phyloP scores from a whole-genome alignment of 2,797 vertebrate genomes.

The Natrix natrix region DNA sequence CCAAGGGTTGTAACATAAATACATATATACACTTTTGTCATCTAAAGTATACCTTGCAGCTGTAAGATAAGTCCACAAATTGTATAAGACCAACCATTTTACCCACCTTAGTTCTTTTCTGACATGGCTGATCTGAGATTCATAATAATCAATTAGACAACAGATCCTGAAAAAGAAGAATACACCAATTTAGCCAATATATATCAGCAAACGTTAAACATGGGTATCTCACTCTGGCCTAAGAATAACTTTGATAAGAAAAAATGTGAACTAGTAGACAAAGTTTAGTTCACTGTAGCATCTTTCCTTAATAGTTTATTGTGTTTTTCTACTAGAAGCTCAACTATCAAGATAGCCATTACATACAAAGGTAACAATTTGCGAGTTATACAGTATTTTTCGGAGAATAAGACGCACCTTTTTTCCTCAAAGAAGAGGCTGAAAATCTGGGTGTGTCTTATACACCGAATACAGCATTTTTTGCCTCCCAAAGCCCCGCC shows the following conservation, averaged over 20 bases:
- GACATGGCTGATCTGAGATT: constrained; percentile 77
- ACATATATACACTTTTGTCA: neutral
- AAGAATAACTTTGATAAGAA: neutral
- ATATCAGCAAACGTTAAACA: neutral
- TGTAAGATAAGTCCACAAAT: constrained; percentile 8
- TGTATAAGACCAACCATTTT: constrained; percentile 1
- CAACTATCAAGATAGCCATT: neutral
- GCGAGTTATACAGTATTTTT: neutral
- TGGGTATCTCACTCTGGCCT: neutral
- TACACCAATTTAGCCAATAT: constrained; percentile 37
- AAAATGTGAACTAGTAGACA: neutral
- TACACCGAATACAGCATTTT: too few relatives aligned
- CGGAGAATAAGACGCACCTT: too few relatives aligned
- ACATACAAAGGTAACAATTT: neutral
- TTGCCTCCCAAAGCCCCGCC: too few relatives aligned
- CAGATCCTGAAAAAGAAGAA: constrained; percentile 73
- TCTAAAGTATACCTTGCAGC: neutral
- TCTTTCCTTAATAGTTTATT: neutral
- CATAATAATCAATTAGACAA: constrained; percentile 84
- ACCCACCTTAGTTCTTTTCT: constrained; percentile 76
- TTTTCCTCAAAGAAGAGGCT: too few relatives aligned
- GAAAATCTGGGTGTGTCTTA: too few relatives aligned
- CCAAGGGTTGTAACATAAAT: too few relatives aligned
- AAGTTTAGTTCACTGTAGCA: neutral
- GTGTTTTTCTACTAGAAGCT: neutral